Evolutionary conservation across 2,113 vertebrate species (phyloP).

Genomic region (Rhinolophus ferrumequinum): DNA sequence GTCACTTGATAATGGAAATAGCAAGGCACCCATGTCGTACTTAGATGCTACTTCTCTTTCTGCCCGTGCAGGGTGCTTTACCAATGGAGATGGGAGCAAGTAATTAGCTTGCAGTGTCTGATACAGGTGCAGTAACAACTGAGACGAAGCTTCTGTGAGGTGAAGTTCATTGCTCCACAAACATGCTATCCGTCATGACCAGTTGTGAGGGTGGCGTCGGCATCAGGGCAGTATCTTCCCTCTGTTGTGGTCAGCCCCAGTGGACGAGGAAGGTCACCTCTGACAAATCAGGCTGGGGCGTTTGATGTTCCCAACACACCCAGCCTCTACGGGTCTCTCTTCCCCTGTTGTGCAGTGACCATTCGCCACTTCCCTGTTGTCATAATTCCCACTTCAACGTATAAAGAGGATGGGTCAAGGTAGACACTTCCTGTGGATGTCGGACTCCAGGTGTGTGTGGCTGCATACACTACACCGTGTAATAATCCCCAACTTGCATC

Average conservation of each 20-base stretch:
- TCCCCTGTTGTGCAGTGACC: too few species aligned
- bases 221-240: fast-evolving
- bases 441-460: too few species aligned
- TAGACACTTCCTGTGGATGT: not conserved
- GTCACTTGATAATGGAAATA: not conserved
- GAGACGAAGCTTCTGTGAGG: not conserved
- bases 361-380: fast-evolving
- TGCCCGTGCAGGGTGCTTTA: slow-evolving; percentile 3
- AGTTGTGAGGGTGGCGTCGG: fast-evolving
- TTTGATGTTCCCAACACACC: too few species aligned
- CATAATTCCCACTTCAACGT: fast-evolving
- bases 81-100: fast-evolving
- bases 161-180: too few species aligned
- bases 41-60: not conserved
- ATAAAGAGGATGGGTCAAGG: too few species aligned
- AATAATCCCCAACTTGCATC: not conserved
- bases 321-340: too few species aligned
- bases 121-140: not conserved
- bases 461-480: fast-evolving
- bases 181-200: fast-evolving
- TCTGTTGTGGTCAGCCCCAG: fast-evolving
- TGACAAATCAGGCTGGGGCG: not conserved
- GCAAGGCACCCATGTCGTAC: not conserved
- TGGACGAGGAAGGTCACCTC: not conserved
- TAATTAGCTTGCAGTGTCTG: not conserved